These are phyloP conservation scores for Achlya flavicornis DNA, from an alignment of 2,888 invertebrate genomes.

Conservation along the genomic window DNA sequence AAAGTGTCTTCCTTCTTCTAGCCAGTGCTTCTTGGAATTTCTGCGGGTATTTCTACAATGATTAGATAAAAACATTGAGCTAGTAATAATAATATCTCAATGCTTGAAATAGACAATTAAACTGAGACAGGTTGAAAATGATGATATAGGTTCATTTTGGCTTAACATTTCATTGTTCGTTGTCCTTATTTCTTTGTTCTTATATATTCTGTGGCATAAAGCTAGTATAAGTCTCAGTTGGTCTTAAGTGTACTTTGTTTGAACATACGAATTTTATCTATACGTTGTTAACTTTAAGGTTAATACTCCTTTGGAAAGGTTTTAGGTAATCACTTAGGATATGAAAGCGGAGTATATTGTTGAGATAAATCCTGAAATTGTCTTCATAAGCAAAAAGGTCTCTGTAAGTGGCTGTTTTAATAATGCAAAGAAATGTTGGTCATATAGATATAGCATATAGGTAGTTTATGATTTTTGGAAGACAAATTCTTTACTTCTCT, in stretches of 20 bases:
- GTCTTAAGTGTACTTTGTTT: background rate
- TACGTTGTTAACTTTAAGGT: background rate
- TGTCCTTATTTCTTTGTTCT: too few species aligned
- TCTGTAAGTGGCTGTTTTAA: background rate
- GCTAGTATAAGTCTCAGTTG: background rate
- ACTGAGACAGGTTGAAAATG: too few species aligned
- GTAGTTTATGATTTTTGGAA: too few species aligned
- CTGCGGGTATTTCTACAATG: too few species aligned
- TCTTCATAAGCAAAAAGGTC: conserved; percentile 1
- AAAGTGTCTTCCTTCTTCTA: too few species aligned
- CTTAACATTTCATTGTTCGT: too few species aligned
- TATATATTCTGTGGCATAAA: background rate
- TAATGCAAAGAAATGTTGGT: background rate
- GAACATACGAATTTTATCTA: background rate
- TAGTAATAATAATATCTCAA: too few species aligned
- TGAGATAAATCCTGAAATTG: conserved; percentile 6
- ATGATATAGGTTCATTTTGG: too few species aligned
- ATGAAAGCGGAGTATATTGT: conserved; percentile 2
- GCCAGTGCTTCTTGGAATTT: too few species aligned
- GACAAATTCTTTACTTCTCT: too few species aligned
- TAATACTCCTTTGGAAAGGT: background rate
- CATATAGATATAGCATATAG: background rate
- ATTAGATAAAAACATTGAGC: too few species aligned
- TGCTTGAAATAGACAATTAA: too few species aligned
- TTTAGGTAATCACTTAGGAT: conserved; percentile 6